Evolutionary conservation across 2,797 vertebrate species (phyloP).

Genomic region (Macroramphosus scolopax): DNA sequence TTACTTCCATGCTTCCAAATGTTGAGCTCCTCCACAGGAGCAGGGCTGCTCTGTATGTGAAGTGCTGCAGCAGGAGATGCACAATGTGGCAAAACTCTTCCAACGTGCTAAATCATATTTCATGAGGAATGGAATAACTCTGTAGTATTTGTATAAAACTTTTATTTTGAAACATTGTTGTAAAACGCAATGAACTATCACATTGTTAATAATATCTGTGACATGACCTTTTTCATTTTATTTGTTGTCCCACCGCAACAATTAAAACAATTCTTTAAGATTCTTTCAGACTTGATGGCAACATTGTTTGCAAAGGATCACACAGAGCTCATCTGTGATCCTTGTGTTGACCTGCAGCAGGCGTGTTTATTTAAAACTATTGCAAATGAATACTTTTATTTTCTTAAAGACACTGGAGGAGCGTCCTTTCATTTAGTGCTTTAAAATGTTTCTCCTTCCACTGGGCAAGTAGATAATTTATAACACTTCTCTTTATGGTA

Average conservation of each 20-base stretch:
- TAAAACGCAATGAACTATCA: background rate
- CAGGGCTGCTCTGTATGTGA: slow-evolving; percentile 45
- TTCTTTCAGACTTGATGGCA: no score
- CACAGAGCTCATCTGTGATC: no score
- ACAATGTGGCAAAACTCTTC: background rate
- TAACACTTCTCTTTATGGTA: no score
- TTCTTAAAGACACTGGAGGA: no score
- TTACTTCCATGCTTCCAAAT: slow-evolving; percentile 51
- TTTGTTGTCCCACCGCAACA: slow-evolving; percentile 23
- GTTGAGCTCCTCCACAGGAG: slow-evolving; percentile 17
- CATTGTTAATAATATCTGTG: slow-evolving; percentile 21
- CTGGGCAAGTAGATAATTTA: no score
- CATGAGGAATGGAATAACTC: slow-evolving; percentile 17
- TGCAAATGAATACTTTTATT: no score
- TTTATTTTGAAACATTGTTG: background rate
- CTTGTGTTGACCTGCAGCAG: no score
- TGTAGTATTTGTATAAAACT: slow-evolving; percentile 24
- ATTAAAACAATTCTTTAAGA: slow-evolving; percentile 39
- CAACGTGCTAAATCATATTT: slow-evolving; percentile 26
- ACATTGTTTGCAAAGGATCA: no score
- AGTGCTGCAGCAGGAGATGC: slow-evolving; percentile 13
- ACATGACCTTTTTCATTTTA: slow-evolving; percentile 23
- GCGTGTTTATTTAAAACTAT: no score
- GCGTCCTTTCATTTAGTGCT: no score
- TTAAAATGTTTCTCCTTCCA: no score